These are phyloP conservation scores for Drosophila vallismaia DNA, from an alignment of 2,888 invertebrate species.

Conservation along the genomic window DNA sequence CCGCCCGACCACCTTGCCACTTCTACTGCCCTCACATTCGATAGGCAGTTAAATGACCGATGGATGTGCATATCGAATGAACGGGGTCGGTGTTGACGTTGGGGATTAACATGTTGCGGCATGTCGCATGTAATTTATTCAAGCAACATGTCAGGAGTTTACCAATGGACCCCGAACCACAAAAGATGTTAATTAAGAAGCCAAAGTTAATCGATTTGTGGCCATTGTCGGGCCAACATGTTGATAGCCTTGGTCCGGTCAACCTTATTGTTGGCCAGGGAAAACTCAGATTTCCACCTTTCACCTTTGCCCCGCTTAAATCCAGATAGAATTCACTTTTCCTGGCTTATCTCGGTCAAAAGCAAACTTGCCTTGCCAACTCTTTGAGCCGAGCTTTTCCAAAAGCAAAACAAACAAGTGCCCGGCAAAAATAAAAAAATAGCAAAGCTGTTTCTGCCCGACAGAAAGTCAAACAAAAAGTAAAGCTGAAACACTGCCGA, in stretches of 20 bases:
- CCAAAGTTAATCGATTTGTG: slow-evolving; percentile 77
- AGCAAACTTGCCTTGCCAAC: slow-evolving; percentile 18
- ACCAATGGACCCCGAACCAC: slow-evolving; percentile 36
- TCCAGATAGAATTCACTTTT: slow-evolving; percentile 14
- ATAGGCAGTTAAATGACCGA: slow-evolving; percentile 47
- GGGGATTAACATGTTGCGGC: slow-evolving; percentile 50
- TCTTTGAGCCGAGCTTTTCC: slow-evolving; percentile 6
- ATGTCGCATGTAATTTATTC: slow-evolving; percentile 58
- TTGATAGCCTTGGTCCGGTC: slow-evolving; percentile 46
- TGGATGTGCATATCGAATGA: slow-evolving; percentile 30
- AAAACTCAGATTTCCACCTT: not conserved
- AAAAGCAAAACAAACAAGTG: slow-evolving; percentile 2
- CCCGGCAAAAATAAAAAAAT: not conserved
- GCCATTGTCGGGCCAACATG: slow-evolving; percentile 31
- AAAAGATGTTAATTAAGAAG: slow-evolving; percentile 71
- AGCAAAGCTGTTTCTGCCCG: slow-evolving; percentile 3
- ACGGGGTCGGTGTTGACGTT: slow-evolving; percentile 33
- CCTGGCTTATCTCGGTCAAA: slow-evolving; percentile 32
- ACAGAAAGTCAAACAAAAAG: slow-evolving; percentile 18
- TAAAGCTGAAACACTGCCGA: slow-evolving; percentile 14
- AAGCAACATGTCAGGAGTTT: slow-evolving; percentile 33
- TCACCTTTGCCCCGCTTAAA: not conserved
- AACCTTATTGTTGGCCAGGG: slow-evolving; percentile 48
- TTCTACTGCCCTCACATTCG: slow-evolving; percentile 20
- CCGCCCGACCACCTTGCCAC: not conserved